Conservation (phyloP, 2,888 invertebrate species). For the Uropetala carovei region DNA sequence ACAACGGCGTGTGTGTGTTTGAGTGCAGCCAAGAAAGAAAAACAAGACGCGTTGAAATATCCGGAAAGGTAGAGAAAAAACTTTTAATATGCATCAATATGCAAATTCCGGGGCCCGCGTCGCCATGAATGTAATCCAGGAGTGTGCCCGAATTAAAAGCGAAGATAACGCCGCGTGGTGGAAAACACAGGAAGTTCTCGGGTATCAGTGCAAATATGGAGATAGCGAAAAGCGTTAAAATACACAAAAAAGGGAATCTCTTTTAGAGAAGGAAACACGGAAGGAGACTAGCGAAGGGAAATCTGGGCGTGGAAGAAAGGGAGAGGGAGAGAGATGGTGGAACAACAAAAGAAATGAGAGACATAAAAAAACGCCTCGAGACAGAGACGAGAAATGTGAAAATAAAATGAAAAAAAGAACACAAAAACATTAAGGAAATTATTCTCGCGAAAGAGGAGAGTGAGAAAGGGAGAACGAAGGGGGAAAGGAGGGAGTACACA, state of each 20-base stretch:
- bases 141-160: constrained; percentile 34
- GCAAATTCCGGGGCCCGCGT: constrained; percentile 1
- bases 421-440: neutral
- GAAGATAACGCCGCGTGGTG: constrained; percentile 33
- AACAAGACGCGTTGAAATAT: constrained; percentile 12
- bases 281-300: neutral
- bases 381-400: neutral
- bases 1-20: neutral
- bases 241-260: neutral
- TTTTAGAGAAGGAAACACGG: constrained; percentile 12
- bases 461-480: neutral
- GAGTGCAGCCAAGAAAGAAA: constrained; percentile 15
- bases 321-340: neutral
- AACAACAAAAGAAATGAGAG: neutral
- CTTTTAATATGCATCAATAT: constrained; percentile 47
- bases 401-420: neutral
- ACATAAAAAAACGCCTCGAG: neutral
- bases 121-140: constrained; percentile 50
- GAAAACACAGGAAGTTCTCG: constrained; percentile 49
- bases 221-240: constrained; percentile 30
- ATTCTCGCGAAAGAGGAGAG: neutral
- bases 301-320: neutral
- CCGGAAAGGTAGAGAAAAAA: constrained; percentile 35
- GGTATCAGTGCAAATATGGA: constrained; percentile 59
- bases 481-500: neutral